Percentiles rank a stretch among this genome's conserved stretches.
Conservation (phyloP, 2,888 invertebrate species). For the Dascillus cervinus region DNA sequence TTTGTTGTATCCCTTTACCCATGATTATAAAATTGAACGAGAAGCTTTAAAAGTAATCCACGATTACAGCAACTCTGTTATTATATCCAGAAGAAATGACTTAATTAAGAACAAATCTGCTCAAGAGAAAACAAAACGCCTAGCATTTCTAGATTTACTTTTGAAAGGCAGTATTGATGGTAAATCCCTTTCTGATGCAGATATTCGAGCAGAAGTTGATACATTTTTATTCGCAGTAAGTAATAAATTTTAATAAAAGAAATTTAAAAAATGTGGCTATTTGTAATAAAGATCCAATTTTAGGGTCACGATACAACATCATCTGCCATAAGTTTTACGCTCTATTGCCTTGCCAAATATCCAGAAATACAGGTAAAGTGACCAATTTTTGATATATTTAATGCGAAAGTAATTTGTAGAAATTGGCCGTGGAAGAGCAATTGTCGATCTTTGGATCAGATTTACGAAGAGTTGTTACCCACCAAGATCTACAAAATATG, state of each 20-base stretch:
- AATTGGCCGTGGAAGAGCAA: no score
- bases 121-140: conserved; percentile 48
- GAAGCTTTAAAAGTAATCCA: conserved; percentile 44
- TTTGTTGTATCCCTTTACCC: conserved; percentile 45
- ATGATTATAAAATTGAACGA: conserved; percentile 50
- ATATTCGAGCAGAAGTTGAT: conserved; percentile 62
- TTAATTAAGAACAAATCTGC: neutral
- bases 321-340: conserved; percentile 41
- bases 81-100: conserved; percentile 42
- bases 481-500: no score
- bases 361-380: conserved; percentile 37
- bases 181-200: conserved; percentile 48
- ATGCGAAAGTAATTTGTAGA: no score
- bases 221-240: conserved; percentile 67
- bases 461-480: no score
- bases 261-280: no score
- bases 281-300: no score
- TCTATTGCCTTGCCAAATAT: conserved; percentile 41
- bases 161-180: conserved; percentile 49
- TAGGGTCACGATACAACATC: conserved; percentile 47
- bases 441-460: no score
- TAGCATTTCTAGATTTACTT: conserved; percentile 61
- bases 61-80: conserved; percentile 49
- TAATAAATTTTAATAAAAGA: no score
- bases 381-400: no score